A percentile compares a stretch with the other conserved stretches of the same genome.
phyloP scores from a whole-genome alignment of 35 echinoderm and acorn worm species.

The Chiridota heheva region DNA sequence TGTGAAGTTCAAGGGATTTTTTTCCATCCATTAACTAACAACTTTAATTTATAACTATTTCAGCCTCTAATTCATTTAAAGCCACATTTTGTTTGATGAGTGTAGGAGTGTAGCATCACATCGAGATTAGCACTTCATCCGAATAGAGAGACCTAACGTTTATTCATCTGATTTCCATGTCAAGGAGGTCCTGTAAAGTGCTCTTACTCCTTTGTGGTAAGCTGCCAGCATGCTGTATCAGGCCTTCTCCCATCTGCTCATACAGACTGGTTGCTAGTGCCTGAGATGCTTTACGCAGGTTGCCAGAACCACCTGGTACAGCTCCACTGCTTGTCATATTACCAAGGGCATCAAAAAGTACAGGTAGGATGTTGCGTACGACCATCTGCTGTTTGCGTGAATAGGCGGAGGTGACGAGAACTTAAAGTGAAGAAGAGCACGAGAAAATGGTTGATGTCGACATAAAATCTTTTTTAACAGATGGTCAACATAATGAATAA shows the following conservation, averaged over 20 bases:
- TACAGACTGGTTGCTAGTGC: slow-evolving; percentile 62
- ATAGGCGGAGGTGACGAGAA: slow-evolving; percentile 64
- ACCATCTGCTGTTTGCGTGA: slow-evolving; percentile 82
- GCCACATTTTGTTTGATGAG: no score
- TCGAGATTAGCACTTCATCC: no score
- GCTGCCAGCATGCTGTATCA: slow-evolving; percentile 72
- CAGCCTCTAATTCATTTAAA: no score
- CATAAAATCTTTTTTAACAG: not conserved
- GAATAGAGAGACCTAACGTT: no score
- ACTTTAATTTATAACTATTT: no score
- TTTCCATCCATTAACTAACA: no score
- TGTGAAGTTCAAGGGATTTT: no score
- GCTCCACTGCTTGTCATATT: slow-evolving; percentile 89
- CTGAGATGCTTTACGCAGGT: slow-evolving; percentile 70
- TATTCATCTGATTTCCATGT: no score
- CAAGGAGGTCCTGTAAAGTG: slow-evolving; percentile 12
- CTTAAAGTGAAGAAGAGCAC: slow-evolving; percentile 39
- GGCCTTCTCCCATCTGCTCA: slow-evolving; percentile 68
- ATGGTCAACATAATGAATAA: not conserved
- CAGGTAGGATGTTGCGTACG: slow-evolving; percentile 79
- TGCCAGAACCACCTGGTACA: slow-evolving; percentile 78
- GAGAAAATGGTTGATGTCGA: not conserved
- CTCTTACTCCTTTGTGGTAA: slow-evolving; percentile 64
- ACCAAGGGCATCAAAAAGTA: slow-evolving; percentile 82
- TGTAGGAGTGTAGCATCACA: no score